phyloP scores from a whole-genome alignment of 2,113 vertebrate genomes.

The Onychostoma macrolepis region DNA sequence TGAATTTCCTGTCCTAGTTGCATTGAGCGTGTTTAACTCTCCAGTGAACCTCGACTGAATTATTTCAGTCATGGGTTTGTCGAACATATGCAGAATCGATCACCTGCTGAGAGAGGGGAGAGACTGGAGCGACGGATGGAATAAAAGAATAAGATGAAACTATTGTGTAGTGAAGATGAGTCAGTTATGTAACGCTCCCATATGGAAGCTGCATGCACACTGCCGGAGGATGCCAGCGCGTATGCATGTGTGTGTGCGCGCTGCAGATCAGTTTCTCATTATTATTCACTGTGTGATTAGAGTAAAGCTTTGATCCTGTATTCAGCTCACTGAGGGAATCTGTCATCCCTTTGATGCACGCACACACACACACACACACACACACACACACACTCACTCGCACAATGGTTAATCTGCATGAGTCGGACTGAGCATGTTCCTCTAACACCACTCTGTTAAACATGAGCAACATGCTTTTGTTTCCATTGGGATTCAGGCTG shows the following conservation, averaged over 20 bases:
- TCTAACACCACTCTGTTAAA: conserved; percentile 4
- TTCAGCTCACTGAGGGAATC: conserved; percentile 43
- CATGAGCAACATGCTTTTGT: conserved; percentile 13
- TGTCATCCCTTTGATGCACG: conserved; percentile 2
- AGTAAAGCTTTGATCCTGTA: conserved; percentile 36
- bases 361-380: background rate
- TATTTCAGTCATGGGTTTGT: background rate
- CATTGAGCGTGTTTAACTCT: background rate
- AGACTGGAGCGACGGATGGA: background rate
- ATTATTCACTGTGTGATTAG: conserved; percentile 34
- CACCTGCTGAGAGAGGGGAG: background rate
- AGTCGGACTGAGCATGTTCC: conserved; percentile 1
- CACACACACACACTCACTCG: background rate
- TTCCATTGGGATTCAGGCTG: background rate
- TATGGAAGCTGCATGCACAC: conserved; percentile 31
- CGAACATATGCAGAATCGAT: background rate
- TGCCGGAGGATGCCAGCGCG: background rate
- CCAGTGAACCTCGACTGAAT: conserved; percentile 2
- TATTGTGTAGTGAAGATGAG: conserved; percentile 30
- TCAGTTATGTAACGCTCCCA: conserved; percentile 47
- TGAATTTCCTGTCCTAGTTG: conserved; percentile 23
- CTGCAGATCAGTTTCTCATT: conserved; percentile 38
- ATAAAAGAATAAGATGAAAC: background rate
- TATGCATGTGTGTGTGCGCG: background rate
- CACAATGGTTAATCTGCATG: conserved; percentile 21